phyloP scores from a whole-genome alignment of 2,888 invertebrate species.

The Phortica okadai region DNA sequence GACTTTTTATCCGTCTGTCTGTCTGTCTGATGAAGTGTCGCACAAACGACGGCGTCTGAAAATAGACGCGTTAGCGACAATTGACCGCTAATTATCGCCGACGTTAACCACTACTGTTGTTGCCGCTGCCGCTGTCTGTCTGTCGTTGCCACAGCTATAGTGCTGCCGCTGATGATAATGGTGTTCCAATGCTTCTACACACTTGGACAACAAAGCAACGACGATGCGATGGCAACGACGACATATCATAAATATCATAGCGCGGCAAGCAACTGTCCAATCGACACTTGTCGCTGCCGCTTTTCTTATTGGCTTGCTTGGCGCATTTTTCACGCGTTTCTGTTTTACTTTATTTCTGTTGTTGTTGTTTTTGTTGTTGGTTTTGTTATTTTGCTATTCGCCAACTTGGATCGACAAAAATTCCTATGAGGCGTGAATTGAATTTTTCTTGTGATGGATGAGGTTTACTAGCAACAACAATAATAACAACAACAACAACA shows the following conservation, averaged over 20 bases:
- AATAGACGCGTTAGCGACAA: slow-evolving; percentile 58
- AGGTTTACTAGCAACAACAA: slow-evolving; percentile 1
- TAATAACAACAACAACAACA: slow-evolving; percentile 5
- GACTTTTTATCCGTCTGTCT: background rate
- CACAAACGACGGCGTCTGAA: slow-evolving; percentile 13
- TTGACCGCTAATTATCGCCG: slow-evolving; percentile 67
- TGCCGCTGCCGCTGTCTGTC: background rate
- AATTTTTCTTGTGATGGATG: slow-evolving; percentile 51
- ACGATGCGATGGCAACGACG: background rate
- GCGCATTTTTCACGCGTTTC: slow-evolving; percentile 31
- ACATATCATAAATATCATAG: slow-evolving; percentile 34
- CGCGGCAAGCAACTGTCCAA: background rate
- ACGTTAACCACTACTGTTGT: background rate
- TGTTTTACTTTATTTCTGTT: background rate
- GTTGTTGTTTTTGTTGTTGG: background rate
- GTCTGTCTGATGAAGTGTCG: background rate
- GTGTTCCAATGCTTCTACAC: background rate
- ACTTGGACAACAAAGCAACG: background rate
- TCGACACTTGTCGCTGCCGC: slow-evolving; percentile 11
- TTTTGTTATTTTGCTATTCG: background rate
- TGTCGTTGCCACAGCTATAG: background rate
- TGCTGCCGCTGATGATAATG: background rate
- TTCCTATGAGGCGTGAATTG: slow-evolving; percentile 66
- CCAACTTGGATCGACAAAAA: slow-evolving; percentile 35
- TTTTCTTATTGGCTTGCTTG: slow-evolving; percentile 1